Evolutionary conservation across 2,888 invertebrate species (phyloP).

Genomic region (Halocaridina rubra): DNA sequence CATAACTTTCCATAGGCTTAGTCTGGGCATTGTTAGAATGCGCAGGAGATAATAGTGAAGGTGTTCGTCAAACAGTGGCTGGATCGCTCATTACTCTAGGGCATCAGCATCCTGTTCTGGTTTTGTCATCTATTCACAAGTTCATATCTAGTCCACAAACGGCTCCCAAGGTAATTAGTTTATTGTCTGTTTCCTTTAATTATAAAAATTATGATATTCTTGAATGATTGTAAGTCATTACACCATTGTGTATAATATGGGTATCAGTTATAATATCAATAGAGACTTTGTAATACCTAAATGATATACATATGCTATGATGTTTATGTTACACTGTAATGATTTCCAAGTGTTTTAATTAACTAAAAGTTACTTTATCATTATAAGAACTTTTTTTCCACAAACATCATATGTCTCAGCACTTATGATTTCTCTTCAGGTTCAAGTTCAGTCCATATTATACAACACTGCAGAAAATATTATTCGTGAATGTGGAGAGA

Average conservation of each 20-base stretch:
- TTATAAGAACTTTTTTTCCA: too few species aligned
- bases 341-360: too few species aligned
- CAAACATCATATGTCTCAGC: neutral
- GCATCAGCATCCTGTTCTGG: conserved; percentile 39
- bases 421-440: conserved; percentile 10
- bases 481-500: conserved; percentile 42
- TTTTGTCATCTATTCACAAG: conserved; percentile 39
- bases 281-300: too few species aligned
- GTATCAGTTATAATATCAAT: too few species aligned
- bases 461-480: conserved; percentile 57
- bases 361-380: too few species aligned
- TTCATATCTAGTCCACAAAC: conserved; percentile 49
- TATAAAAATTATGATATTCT: too few species aligned
- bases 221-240: too few species aligned
- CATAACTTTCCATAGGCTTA: conserved; percentile 17
- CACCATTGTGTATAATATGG: too few species aligned
- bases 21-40: conserved; percentile 46
- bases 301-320: too few species aligned
- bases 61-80: conserved; percentile 50
- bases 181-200: neutral
- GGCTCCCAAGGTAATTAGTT: conserved; percentile 42
- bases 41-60: conserved; percentile 35
- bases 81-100: conserved; percentile 46
- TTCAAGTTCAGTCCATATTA: conserved; percentile 47
- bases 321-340: too few species aligned